Evolutionary conservation across 1,140 invertebrate genomes (phyloP), one percentile per base, ranked within the genome.

Genomic region (Cotesia vestalis): DNA sequence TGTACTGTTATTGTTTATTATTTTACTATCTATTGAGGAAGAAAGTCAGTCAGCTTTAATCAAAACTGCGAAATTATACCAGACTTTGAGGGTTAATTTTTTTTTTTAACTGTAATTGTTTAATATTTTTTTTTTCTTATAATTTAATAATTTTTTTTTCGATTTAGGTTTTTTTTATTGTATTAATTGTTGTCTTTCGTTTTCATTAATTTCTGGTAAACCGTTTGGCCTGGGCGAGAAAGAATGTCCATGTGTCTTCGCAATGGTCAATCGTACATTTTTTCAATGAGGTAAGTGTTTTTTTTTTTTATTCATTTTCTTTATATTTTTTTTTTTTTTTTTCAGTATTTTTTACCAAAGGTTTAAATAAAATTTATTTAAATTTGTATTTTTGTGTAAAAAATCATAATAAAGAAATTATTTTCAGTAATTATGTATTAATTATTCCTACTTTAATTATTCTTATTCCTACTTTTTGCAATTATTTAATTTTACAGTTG

Each of bases 181-280:
- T 79, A 85, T 84, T 84, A 84, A 84, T 84, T 78, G 79, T 79
- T 84, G 77, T 85, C 79, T 86, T 86, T 86, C 81, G 76, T 85
- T 86, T 85, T 84, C 84, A 85, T 86, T 86, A 85, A 86, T 86
- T 86, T 86, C 84, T 86, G 84, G 84, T 86, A 83, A 83, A 81
- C 83, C 79, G 71, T 85, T 83, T 80, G 83, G 85, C 78, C 82
- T 79, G 79, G 78, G 79, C 71, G 79, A 80, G 79, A 79, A 69
- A 63, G 53, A 73, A 67, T 63, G 51, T 36, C 63, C 52, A 38
- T 52, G 51, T 57, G 67, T 69, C 57, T 63, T 59, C 40, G 6
- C 46, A 11, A 36, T 40, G 20, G 62, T 55, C 53, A 35, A 52
- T 46, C 35, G 12, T 27, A 40, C 55, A 46, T 46, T 57, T 35